phyloP scores from a whole-genome alignment of 2,797 vertebrate species.

The Microcaecilia unicolor region DNA sequence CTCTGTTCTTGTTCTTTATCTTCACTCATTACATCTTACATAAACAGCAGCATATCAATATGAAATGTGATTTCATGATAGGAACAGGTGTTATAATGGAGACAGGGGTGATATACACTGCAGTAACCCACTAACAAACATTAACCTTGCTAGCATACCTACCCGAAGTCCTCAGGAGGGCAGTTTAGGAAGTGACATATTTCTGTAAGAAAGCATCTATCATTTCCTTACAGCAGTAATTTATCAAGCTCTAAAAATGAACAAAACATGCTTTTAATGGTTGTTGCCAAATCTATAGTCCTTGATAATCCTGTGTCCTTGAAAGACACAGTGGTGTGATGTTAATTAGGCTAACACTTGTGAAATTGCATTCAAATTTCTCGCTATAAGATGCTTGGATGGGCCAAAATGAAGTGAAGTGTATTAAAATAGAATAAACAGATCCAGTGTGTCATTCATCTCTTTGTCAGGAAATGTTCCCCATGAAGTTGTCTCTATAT shows the following conservation, averaged over 20 bases:
- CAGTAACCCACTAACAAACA: no score
- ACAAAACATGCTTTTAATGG: not conserved
- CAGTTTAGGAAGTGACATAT: no score
- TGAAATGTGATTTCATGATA: no score
- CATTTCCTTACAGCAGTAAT: not conserved
- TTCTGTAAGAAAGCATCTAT: not conserved
- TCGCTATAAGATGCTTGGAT: constrained; percentile 2
- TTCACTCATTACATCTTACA: no score
- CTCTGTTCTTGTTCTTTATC: no score
- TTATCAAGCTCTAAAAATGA: not conserved
- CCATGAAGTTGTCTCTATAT: constrained; percentile 4
- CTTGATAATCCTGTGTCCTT: constrained; percentile 8
- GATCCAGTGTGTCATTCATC: constrained; percentile 4
- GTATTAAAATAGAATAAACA: not conserved
- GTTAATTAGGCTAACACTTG: constrained; percentile 16
- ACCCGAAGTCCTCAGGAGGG: no score
- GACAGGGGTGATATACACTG: no score
- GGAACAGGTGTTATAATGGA: no score
- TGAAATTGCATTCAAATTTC: constrained; percentile 19
- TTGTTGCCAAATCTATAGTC: not conserved
- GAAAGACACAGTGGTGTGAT: constrained; percentile 9
- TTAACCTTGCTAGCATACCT: no score
- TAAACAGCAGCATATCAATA: no score
- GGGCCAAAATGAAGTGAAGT: not conserved
- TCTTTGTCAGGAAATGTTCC: constrained; percentile 8